Evolutionary conservation across 2,888 invertebrate genomes (phyloP).

Genomic region (Lagria hirta): DNA sequence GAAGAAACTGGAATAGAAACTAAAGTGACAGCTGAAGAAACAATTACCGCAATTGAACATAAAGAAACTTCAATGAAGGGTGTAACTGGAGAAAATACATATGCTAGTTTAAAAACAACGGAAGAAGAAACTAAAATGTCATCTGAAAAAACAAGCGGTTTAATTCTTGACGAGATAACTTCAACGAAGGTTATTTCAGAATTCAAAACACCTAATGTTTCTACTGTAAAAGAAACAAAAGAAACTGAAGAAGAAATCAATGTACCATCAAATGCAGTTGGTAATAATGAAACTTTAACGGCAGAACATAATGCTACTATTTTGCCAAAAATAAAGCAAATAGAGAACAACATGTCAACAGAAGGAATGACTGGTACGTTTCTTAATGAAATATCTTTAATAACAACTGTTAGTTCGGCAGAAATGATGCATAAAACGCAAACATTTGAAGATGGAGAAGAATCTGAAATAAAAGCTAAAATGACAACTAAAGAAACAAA

Average conservation of each 20-base stretch:
- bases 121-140: slow-evolving; percentile 2
- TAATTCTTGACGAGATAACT: background rate
- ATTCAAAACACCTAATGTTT: background rate
- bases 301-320: too few relatives aligned
- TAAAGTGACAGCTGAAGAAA: background rate
- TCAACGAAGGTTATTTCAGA: too few relatives aligned
- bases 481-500: too few relatives aligned
- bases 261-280: background rate
- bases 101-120: background rate
- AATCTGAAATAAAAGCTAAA: too few relatives aligned
- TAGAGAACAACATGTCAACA: too few relatives aligned
- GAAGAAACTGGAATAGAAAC: background rate
- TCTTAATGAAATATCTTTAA: too few relatives aligned
- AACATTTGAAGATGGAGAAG: too few relatives aligned
- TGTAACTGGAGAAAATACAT: background rate
- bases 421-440: too few relatives aligned
- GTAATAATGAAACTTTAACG: too few relatives aligned
- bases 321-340: too few relatives aligned
- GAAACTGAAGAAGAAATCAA: background rate
- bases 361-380: too few relatives aligned
- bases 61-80: background rate
- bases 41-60: background rate
- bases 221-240: background rate
- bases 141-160: background rate
- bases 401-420: too few relatives aligned